Percentiles rank a stretch among this genome's conserved stretches.
phyloP scores from a whole-genome alignment of 1,140 invertebrate genomes.

The Drosophila pseudoananassae region DNA sequence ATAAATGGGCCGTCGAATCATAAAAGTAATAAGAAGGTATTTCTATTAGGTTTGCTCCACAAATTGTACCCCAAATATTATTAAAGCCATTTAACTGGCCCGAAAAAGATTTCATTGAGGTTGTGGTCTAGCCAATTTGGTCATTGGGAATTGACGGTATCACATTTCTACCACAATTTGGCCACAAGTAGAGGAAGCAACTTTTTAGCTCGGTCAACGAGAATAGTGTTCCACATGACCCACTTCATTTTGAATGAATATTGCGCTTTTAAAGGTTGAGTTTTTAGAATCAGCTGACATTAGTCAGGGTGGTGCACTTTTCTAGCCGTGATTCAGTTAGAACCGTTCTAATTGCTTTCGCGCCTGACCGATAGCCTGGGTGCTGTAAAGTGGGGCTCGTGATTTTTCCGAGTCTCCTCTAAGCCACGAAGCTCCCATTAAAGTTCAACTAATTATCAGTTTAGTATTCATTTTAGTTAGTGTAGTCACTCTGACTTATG shows the following conservation, averaged over 20 bases:
- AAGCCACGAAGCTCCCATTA: conserved; percentile 30
- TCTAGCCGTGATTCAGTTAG: conserved; percentile 10
- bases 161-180: conserved; percentile 14
- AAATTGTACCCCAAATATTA: neutral
- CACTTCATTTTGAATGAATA: conserved; percentile 32
- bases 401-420: conserved; percentile 1
- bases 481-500: no score
- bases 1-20: no score
- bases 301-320: conserved; percentile 30
- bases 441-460: conserved; percentile 11
- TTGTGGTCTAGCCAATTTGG: conserved; percentile 3
- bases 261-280: conserved; percentile 40
- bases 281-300: conserved; percentile 40
- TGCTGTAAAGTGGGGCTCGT: neutral
- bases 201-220: conserved; percentile 14
- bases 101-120: neutral
- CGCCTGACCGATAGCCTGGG: conserved; percentile 7
- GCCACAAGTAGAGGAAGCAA: conserved; percentile 29
- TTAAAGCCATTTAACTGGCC: neutral
- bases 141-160: conserved; percentile 9
- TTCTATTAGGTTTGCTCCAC: no score
- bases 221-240: conserved; percentile 57
- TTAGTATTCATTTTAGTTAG: conserved; percentile 10
- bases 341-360: conserved; percentile 18
- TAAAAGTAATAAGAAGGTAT: no score